Evolutionary conservation across 1,140 invertebrate genomes (phyloP), one percentile per base, ranked within the genome.

Genomic region (Drosophila rhopaloa): DNA sequence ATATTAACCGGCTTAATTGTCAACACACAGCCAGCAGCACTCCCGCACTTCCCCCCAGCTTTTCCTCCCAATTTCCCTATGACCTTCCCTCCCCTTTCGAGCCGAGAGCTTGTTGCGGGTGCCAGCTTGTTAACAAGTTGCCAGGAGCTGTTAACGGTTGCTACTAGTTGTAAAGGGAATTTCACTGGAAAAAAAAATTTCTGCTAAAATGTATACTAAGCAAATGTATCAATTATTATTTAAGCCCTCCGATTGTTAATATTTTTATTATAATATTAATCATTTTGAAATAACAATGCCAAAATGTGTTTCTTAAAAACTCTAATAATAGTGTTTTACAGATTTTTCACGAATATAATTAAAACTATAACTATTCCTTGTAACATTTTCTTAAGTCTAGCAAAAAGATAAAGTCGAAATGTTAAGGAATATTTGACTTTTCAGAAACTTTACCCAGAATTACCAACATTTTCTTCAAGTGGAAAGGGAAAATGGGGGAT

Each of bases 1-100:
- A 86, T 86, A 86, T 86, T 86, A 86, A 86, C 83, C 78, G 71
- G 83, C 76, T 76, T 86, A 86, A 86, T 86, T 86, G 83, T 86
- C 83, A 89, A 82, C 83, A 83, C 73, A 88, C 79, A 76, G 66
- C 75, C 59, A 65, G 48, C 65, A 86, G 50, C 47, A 38, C 32
- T 19, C 11, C 37, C 44, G 27, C 24, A 24, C 11, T 7, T n/a
- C 4, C 11, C 66, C 9, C 13, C 55, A 11, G 38, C 56, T 29
- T 32, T 16, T 37, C 72, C 37, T 55, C 13, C 56, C 70, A 38
- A 40, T 51, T 51, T 60, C 48, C 67, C 66, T 54, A 14, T 38
- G 47, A 41, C 27, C 71, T 55, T 73, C 43, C 57, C 58, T 43
- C 37, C 51, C 37, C 37, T 8, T 63, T 35, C 11, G 62, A n/a